A percentile compares a stretch with the other conserved stretches of the same genome.
phyloP scores from a whole-genome alignment of 2,797 vertebrate species.

The Bradypodion pumilum region DNA sequence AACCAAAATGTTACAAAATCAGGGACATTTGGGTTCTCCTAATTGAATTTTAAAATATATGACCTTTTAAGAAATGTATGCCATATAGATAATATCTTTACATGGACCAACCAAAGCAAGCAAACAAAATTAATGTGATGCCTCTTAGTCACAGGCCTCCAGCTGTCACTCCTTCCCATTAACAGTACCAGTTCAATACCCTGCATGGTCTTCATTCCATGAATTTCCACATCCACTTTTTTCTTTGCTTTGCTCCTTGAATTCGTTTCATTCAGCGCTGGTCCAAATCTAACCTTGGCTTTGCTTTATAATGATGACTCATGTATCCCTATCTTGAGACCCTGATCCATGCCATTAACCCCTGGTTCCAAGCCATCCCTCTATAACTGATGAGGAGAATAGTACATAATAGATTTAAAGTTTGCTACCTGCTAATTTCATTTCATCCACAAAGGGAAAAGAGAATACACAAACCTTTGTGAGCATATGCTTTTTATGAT shows the following conservation, averaged over 20 bases:
- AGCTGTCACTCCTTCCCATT: background rate
- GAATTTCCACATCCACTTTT: background rate
- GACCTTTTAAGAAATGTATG: background rate
- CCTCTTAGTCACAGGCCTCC: background rate
- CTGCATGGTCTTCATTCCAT: background rate
- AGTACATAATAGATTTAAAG: background rate
- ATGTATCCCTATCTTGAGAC: background rate
- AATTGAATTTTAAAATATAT: background rate
- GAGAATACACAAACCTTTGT: background rate
- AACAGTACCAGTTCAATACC: background rate
- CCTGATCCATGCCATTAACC: background rate
- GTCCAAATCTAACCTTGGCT: background rate
- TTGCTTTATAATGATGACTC: background rate
- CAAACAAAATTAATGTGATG: background rate
- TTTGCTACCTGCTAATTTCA: no score
- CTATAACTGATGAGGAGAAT: background rate
- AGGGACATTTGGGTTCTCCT: background rate
- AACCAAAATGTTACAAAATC: background rate
- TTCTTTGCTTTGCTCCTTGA: background rate
- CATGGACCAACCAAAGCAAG: background rate
- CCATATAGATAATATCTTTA: background rate
- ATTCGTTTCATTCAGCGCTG: background rate
- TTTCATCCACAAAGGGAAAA: background rate
- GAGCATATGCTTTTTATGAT: background rate
- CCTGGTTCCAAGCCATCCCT: background rate